Percentiles rank a stretch among this genome's conserved stretches.
phyloP scores from a whole-genome alignment of 2,113 vertebrate genomes.

The Daboia siamensis region DNA sequence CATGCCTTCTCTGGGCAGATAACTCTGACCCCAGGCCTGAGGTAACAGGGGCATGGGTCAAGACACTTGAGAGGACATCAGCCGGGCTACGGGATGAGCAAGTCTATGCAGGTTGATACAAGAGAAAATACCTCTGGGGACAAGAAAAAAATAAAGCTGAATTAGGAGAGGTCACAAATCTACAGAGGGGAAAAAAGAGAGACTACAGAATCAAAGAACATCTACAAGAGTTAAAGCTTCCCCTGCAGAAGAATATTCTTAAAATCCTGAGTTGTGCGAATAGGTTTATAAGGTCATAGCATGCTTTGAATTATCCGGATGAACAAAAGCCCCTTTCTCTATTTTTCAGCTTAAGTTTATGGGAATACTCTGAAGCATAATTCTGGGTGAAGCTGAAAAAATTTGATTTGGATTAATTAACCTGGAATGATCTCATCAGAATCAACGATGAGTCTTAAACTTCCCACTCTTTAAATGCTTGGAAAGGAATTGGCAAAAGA shows the following conservation, averaged over 20 bases:
- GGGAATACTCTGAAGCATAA: not conserved
- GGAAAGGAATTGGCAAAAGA: not conserved
- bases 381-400: constrained; percentile 1
- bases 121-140: not conserved
- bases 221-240: not conserved
- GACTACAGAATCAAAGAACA: not conserved
- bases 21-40: not conserved
- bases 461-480: not conserved
- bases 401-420: constrained; percentile 18
- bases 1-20: not conserved
- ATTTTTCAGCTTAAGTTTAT: not conserved
- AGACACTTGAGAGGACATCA: not conserved
- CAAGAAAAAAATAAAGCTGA: not conserved
- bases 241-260: not conserved
- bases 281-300: not conserved
- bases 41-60: not conserved
- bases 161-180: not conserved
- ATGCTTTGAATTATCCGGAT: not conserved
- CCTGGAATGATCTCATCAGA: not conserved
- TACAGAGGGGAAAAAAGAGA: not conserved
- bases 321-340: not conserved
- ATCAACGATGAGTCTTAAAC: constrained; percentile 2
- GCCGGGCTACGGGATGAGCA: constrained; percentile 1
- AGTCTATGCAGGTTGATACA: constrained; percentile 15
- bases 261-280: not conserved